These are phyloP conservation scores for Salpingus planirostris DNA, from an alignment of 2,888 invertebrate genomes.

Conservation along the genomic window DNA sequence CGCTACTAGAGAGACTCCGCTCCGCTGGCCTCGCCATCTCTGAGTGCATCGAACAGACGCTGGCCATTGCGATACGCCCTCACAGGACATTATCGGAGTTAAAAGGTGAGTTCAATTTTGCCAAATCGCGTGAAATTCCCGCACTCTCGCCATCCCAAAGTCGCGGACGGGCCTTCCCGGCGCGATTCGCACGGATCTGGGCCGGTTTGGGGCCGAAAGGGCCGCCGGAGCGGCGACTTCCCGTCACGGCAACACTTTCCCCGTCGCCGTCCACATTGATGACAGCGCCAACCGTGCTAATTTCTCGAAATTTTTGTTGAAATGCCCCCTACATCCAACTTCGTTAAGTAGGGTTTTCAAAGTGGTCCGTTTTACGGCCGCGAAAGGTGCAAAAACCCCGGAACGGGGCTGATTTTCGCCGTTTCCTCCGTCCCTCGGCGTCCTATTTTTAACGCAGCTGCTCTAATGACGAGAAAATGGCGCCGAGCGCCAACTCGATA, in stretches of 20 bases:
- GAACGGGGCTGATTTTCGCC: not conserved
- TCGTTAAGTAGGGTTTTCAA: constrained; percentile 41
- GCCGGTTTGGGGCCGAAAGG: not conserved
- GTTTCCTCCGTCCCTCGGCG: constrained; percentile 9
- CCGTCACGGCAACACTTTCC: constrained; percentile 26
- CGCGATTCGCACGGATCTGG: constrained; percentile 1
- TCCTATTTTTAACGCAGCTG: constrained; percentile 24
- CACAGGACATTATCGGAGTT: constrained; percentile 48
- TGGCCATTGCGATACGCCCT: constrained; percentile 49
- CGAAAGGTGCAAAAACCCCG: constrained; percentile 2
- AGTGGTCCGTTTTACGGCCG: constrained; percentile 2
- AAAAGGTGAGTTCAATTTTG: constrained; percentile 32
- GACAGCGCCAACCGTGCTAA: constrained; percentile 62
- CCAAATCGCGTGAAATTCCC: constrained; percentile 9
- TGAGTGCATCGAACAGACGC: constrained; percentile 39
- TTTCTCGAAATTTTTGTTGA: constrained; percentile 56
- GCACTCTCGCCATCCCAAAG: constrained; percentile 2
- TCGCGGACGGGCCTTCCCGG: constrained; percentile 1
- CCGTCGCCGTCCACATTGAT: constrained; percentile 45
- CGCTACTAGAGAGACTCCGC: no score
- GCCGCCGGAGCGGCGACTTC: constrained; percentile 15
- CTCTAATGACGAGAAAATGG: constrained; percentile 27
- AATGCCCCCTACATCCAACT: constrained; percentile 53
- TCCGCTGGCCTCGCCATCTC: constrained; percentile 44
- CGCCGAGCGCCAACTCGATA: constrained; percentile 23